Conservation (phyloP, 2,797 vertebrate genomes). For the Fundulus diaphanus region DNA sequence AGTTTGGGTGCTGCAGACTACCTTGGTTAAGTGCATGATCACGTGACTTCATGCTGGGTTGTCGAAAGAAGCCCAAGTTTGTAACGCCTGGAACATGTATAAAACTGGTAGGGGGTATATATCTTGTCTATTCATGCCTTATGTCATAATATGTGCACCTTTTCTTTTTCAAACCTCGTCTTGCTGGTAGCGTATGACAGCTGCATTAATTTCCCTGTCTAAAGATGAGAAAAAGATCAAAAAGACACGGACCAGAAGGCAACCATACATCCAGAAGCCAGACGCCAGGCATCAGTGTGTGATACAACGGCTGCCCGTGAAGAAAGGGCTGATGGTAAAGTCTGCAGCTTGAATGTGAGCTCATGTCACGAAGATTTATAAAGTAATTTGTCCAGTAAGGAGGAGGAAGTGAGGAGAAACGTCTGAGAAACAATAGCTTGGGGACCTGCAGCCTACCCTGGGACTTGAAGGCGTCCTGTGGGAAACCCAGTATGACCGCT, state of each 20-base stretch:
- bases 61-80: neutral
- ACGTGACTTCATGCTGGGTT: neutral
- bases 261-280: too few relatives aligned
- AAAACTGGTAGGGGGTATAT: slow-evolving; percentile 10
- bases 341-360: too few relatives aligned
- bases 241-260: neutral
- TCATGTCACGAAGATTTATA: too few relatives aligned
- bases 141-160: slow-evolving; percentile 7
- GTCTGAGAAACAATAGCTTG: neutral
- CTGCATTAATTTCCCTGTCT: neutral
- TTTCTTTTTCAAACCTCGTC: slow-evolving; percentile 5
- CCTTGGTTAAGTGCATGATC: neutral
- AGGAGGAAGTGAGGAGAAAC: neutral
- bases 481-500: neutral
- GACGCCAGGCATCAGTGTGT: too few relatives aligned
- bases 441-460: too few relatives aligned
- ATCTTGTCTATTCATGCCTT: slow-evolving; percentile 24
- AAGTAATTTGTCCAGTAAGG: neutral
- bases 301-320: too few relatives aligned
- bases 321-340: too few relatives aligned
- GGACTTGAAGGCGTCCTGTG: neutral
- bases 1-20: neutral
- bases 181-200: neutral
- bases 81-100: slow-evolving; percentile 17
- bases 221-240: neutral